Evolutionary conservation across 2,113 vertebrate genomes (phyloP), one percentile per base, ranked within the genome.

Genomic region (Syngnathus scovelli): DNA sequence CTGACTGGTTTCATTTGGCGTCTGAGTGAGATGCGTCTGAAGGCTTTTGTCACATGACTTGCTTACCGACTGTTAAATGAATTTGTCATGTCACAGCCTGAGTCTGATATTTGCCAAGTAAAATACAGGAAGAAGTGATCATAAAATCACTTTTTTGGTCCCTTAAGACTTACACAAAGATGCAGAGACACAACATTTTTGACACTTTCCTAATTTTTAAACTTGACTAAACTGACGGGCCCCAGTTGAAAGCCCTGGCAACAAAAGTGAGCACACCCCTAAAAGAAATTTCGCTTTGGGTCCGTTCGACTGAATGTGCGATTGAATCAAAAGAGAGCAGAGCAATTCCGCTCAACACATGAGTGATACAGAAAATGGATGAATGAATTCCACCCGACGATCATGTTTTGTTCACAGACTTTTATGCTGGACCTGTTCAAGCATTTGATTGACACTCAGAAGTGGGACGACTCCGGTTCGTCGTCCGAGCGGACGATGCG

Each of bases 351-450:
- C 27, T 33, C 27, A 33, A 33, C 3, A 33, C 2, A 3, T 33
- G 27, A 33, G 43, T 8, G 39, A 10, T 41, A 5, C 8, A 41
- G 39, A 9, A 9, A 43, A 43, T 9, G 41, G 41, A 44, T 44
- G 46, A 16, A 49, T 19, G 7, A 18, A 49, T 18, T 18, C 18
- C 48, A 19, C 48, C 23, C 23, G 23, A 27, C 27, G 27, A 27
- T 27, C 3, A 3, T 48, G 10, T 37, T 52, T 21, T 74, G 15
- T 70, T 58, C 44, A 0, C 85, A 98, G 96, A 80, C 69, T 61
- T 94, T 94, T 71, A 93, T 97, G 2, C 75, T 97, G 58, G 62
- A 85, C 60, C 86, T 98, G 41, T 92, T 97, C 64, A 84, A 64
- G 63, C 84, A 71, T 4, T 89, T 96, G 79, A 94, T 95, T n/a